Conservation (phyloP, 2,797 vertebrate species). For the Cephalopachus bancanus region DNA sequence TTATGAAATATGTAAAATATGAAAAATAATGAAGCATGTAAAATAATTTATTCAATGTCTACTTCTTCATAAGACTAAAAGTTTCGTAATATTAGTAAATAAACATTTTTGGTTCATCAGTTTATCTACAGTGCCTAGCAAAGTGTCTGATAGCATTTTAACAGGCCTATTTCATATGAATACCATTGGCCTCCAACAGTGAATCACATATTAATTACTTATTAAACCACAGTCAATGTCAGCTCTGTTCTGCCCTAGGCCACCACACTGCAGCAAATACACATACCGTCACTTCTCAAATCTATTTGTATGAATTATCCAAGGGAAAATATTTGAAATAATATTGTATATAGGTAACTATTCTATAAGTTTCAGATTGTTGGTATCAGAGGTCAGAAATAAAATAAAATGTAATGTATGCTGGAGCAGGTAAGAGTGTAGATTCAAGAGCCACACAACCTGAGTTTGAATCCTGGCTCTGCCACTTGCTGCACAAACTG, state of each 20-base stretch:
- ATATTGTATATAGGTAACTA: neutral
- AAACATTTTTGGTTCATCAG: neutral
- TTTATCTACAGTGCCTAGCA: neutral
- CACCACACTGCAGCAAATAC: neutral
- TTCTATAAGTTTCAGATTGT: neutral
- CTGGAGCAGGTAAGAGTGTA: neutral
- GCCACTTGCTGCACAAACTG: neutral
- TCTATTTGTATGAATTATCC: neutral
- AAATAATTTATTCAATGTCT: neutral
- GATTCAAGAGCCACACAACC: neutral
- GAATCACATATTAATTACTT: neutral
- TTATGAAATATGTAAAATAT: neutral
- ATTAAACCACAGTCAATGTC: neutral
- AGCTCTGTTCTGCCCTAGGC: neutral
- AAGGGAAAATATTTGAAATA: neutral
- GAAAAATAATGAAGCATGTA: neutral
- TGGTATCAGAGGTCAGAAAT: neutral
- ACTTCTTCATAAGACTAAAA: neutral
- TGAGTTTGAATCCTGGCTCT: neutral
- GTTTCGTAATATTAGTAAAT: neutral
- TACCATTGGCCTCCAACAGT: neutral
- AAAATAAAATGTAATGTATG: slow-evolving; percentile 36
- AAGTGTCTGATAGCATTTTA: neutral
- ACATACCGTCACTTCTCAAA: neutral
- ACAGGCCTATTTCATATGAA: neutral